These are phyloP conservation scores for Pteronura brasiliensis DNA, from an alignment of 2,113 vertebrate genomes.

Conservation along the genomic window DNA sequence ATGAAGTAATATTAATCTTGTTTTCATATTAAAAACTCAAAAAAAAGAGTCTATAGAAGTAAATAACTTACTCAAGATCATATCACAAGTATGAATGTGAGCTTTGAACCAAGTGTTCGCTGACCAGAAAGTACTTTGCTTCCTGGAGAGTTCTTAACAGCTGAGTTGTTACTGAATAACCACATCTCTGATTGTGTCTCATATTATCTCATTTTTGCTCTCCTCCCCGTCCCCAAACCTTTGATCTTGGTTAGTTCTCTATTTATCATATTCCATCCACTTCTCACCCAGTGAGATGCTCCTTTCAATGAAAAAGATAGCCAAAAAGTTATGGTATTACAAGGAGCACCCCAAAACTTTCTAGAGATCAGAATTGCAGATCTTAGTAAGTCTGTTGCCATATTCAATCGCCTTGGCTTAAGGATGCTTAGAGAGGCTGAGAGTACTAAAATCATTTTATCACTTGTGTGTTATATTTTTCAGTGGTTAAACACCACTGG, in stretches of 20 bases:
- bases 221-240: accelerated
- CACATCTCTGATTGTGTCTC: background rate
- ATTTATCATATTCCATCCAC: background rate
- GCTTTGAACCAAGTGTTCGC: background rate
- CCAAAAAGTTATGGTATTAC: background rate
- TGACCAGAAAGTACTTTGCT: background rate
- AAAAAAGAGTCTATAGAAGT: background rate
- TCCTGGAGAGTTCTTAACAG: background rate
- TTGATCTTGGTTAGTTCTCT: background rate
- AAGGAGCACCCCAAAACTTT: background rate
- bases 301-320: background rate
- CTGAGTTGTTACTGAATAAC: background rate
- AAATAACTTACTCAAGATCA: background rate
- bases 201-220: background rate
- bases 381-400: background rate
- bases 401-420: background rate
- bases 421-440: background rate
- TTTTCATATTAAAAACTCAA: background rate
- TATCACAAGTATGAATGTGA: background rate
- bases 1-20: background rate
- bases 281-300: background rate
- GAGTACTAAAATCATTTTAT: background rate
- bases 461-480: background rate
- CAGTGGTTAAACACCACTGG: background rate
- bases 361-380: background rate